Evolutionary conservation across 2,888 invertebrate species (phyloP).

Genomic region (Plemyria rubiginata): DNA sequence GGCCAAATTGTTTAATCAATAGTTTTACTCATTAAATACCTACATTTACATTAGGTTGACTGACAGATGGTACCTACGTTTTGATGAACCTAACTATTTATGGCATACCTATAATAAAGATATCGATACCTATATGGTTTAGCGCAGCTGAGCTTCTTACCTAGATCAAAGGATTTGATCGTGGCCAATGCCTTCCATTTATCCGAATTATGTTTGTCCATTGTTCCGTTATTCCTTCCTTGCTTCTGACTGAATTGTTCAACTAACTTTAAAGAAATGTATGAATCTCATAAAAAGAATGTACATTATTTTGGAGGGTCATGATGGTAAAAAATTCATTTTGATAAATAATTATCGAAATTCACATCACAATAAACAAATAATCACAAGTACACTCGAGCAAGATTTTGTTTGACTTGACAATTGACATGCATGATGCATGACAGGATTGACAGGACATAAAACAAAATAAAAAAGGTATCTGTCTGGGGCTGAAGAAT

Average conservation of each 20-base stretch:
- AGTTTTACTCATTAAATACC: neutral
- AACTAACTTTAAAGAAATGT: slow-evolving; percentile 46
- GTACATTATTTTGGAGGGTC: neutral
- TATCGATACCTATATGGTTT: no score
- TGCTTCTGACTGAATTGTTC: slow-evolving; percentile 45
- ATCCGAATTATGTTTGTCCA: slow-evolving; percentile 66
- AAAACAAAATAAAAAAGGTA: no score
- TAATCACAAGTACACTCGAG: slow-evolving; percentile 9
- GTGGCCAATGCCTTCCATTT: slow-evolving; percentile 78
- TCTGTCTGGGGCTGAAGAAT: no score
- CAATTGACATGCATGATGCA: no score
- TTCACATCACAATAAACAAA: no score
- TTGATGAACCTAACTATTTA: neutral
- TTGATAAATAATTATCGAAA: slow-evolving; percentile 15
- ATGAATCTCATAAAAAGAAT: slow-evolving; percentile 53
- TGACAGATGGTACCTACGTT: neutral
- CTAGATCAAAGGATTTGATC: slow-evolving; percentile 77
- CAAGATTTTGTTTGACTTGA: no score
- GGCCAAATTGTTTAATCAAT: slow-evolving; percentile 6
- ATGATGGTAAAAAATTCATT: slow-evolving; percentile 9
- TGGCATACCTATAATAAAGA: no score
- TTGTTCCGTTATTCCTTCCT: slow-evolving; percentile 41
- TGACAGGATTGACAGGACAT: no score
- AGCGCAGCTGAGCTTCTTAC: slow-evolving; percentile 47
- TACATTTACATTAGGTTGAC: neutral